A percentile compares a stretch with the other conserved stretches of the same genome.
These are phyloP conservation scores for Tupaia tana DNA, from an alignment of 2,113 vertebrate genomes.

Conservation along the genomic window DNA sequence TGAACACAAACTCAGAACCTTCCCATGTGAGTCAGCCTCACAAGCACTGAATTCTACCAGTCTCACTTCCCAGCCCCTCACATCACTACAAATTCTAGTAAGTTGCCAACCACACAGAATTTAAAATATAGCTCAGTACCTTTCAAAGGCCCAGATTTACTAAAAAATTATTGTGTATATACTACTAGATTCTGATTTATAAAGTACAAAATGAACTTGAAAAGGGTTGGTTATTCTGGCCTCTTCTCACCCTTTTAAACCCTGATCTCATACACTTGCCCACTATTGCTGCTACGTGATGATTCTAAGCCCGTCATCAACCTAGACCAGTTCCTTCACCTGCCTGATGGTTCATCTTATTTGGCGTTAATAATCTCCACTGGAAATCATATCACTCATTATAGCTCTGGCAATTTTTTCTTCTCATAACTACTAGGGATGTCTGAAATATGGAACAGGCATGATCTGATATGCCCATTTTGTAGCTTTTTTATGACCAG, in stretches of 20 bases:
- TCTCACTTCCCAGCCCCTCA: no score
- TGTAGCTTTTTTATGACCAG: not conserved
- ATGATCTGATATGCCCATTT: not conserved
- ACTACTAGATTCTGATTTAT: not conserved
- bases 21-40: no score
- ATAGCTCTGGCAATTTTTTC: not conserved
- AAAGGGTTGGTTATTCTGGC: not conserved
- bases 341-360: not conserved
- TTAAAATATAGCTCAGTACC: not conserved
- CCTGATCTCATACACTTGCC: not conserved
- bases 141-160: not conserved
- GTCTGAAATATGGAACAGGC: not conserved
- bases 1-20: no score
- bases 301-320: not conserved
- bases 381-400: not conserved
- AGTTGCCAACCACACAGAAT: not conserved
- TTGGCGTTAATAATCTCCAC: not conserved
- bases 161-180: not conserved
- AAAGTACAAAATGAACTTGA: not conserved
- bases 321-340: not conserved
- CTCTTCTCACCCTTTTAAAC: not conserved
- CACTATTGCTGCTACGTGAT: not conserved
- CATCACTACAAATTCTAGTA: not conserved
- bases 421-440: not conserved
- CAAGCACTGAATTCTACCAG: no score